A percentile compares a stretch with the other conserved stretches of the same genome.
These are phyloP conservation scores for Drosophila fulvimacula DNA, from an alignment of 2,888 invertebrate genomes.

Conservation along the genomic window DNA sequence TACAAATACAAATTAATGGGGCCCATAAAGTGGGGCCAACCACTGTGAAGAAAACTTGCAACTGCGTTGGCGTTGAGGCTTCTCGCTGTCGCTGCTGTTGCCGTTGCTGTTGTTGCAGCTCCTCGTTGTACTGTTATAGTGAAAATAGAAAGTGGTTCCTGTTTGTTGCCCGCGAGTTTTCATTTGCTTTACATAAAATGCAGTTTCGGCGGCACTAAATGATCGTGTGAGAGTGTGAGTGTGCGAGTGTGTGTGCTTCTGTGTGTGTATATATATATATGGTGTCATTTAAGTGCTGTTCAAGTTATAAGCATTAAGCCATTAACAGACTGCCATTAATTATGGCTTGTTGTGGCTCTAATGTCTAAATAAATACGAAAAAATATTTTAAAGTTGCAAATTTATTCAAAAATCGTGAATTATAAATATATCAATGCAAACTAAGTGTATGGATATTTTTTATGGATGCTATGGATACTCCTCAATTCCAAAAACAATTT, in stretches of 20 bases:
- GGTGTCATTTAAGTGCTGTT: constrained; percentile 42
- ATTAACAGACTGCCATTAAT: constrained; percentile 22
- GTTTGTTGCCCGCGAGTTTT: constrained; percentile 75
- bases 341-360: constrained; percentile 11
- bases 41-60: constrained; percentile 68
- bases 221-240: constrained; percentile 16
- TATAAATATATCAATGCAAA: background rate
- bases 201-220: constrained; percentile 50
- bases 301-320: constrained; percentile 33
- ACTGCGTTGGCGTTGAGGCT: constrained; percentile 58
- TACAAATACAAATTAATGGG: constrained; percentile 62
- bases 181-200: constrained; percentile 79
- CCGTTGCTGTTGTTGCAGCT: constrained; percentile 42
- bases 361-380: background rate
- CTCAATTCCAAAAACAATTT: background rate
- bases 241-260: constrained; percentile 19
- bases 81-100: constrained; percentile 25
- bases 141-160: constrained; percentile 85
- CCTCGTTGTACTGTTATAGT: constrained; percentile 77
- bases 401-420: background rate
- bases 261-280: constrained; percentile 31
- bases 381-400: background rate
- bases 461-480: background rate
- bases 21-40: constrained; percentile 66
- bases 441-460: background rate